phyloP scores from a whole-genome alignment of 2,113 vertebrate genomes.

The Gobiocypris rarus region DNA sequence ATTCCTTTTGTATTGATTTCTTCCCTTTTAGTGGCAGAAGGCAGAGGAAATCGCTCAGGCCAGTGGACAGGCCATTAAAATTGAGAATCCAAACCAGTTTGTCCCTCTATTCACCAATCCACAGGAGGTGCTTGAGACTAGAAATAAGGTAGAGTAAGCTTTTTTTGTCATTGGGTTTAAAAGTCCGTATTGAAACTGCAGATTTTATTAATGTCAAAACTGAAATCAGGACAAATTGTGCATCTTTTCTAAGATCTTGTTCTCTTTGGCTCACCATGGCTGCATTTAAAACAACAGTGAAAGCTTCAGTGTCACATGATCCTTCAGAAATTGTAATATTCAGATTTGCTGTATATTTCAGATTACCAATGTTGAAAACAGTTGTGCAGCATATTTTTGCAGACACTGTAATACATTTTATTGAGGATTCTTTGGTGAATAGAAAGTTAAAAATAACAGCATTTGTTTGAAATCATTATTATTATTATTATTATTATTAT shows the following conservation, averaged over 20 bases:
- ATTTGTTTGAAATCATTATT: too few relatives aligned
- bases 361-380: not conserved
- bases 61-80: conserved; percentile 90
- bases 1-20: not conserved
- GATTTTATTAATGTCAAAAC: not conserved
- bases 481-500: too few relatives aligned
- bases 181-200: not conserved
- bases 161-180: not conserved
- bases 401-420: not conserved
- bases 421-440: not conserved
- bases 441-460: not conserved
- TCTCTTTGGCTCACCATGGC: too few relatives aligned
- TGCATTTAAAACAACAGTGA: not conserved
- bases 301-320: not conserved
- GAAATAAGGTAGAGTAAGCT: conserved; percentile 85
- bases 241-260: not conserved
- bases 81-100: conserved; percentile 96
- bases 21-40: conserved; percentile 87
- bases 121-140: conserved; percentile 93
- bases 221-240: not conserved
- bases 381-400: not conserved
- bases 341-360: not conserved
- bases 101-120: conserved; percentile 98
- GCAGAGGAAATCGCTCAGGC: conserved; percentile 86
- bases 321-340: not conserved